Evolutionary conservation across 2,888 invertebrate species (phyloP), one percentile per base, ranked within the genome.

Genomic region (Proisotoma minuta): DNA sequence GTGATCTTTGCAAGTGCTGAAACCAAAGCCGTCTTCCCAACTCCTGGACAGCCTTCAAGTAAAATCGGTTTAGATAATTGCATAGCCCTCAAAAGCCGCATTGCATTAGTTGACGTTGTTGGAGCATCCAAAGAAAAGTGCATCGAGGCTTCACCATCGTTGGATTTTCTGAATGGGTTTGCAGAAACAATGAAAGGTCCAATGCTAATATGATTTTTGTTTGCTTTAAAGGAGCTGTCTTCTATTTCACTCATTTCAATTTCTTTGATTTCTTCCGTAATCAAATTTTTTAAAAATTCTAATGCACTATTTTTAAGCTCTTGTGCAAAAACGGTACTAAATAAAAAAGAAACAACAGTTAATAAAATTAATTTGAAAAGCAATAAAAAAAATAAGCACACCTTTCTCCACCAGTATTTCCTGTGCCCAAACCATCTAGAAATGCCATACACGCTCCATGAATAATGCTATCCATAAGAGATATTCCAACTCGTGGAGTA

Each of bases 41-140:
- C 97, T 1, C 99, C 99, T 2, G 99, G 99, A 74, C 94, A 91
- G 1, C 94, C 99, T 81, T 99, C 99, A 20, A 99, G 79, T 58
- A 99, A 82, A 62, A 99, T 86, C 0, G 98, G 94, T 65, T 89
- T 88, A 2, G 75, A 74, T 63, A 97, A 78, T 75, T 95, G 92
- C 75, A 99, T 81, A 0, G 91, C 96, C 62, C 98, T 84, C 40
- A 99, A 78, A 10, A 99, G 77, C 63, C 95, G 84, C 65, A 91
- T 80, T 0, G 89, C 85, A 79, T 99, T 99, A 23, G 83, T 81
- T 52, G 85, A 84, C 0, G 90, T 89, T 0, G 89, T 91, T 0
- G 87, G 87, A 0, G 89, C 87, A 57, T 85, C 82, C 74, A 92
- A 89, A 0, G 85, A 83, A 75, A 91, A 93, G 26, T 57, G 24